phyloP scores from a whole-genome alignment of 2,113 vertebrate genomes.

The Passer montanus region DNA sequence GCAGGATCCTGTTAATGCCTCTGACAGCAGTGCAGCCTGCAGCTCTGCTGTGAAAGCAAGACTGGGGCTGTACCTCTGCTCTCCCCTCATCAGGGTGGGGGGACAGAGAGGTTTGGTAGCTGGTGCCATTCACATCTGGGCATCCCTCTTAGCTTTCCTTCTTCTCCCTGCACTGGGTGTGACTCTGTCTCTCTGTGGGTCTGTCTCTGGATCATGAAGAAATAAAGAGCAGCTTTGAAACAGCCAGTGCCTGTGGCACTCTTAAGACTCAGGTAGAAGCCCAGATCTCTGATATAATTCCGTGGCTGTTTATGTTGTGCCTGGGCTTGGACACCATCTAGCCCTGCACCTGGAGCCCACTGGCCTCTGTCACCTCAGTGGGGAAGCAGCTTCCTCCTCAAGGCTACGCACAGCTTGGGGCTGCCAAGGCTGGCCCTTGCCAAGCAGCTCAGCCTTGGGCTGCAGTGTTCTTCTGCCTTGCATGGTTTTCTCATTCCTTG shows the following conservation, averaged over 20 bases:
- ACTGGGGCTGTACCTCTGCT: neutral
- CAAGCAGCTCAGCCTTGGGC: neutral
- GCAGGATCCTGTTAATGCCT: neutral
- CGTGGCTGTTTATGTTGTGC: neutral
- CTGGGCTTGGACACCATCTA: neutral
- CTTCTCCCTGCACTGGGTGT: neutral
- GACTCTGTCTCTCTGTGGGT: neutral
- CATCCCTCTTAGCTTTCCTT: neutral
- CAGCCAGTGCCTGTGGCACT: rapidly evolving
- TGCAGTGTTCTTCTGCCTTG: neutral
- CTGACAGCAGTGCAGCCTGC: neutral
- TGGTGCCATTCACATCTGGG: rapidly evolving
- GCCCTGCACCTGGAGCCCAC: neutral
- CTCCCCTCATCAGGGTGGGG: rapidly evolving
- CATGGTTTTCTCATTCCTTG: neutral
- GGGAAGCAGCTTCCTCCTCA: neutral
- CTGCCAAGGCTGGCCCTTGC: neutral
- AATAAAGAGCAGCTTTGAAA: neutral
- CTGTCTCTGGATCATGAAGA: neutral
- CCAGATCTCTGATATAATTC: neutral
- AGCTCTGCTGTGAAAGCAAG: neutral
- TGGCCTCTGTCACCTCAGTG: neutral
- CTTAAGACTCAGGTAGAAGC: neutral
- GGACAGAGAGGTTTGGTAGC: neutral
- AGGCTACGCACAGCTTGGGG: neutral